Evolutionary conservation across 2,888 invertebrate genomes (phyloP).

Genomic region (Palloptera scutellata): DNA sequence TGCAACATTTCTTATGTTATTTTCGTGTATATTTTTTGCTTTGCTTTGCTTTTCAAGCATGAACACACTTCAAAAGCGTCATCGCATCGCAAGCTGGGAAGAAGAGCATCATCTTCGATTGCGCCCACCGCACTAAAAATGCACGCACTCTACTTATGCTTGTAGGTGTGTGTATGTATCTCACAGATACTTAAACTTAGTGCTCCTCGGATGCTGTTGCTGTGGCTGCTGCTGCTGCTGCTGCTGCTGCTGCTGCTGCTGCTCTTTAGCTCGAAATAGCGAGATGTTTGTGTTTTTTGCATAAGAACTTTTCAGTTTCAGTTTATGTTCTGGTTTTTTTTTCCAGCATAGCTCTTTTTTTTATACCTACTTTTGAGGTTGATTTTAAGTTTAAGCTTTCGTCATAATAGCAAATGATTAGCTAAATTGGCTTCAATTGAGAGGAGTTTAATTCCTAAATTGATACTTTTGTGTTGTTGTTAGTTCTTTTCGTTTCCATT

Average conservation of each 20-base stretch:
- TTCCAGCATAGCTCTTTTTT: slow-evolving; percentile 13
- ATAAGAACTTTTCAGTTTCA: slow-evolving; percentile 14
- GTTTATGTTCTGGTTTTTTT: slow-evolving; percentile 9
- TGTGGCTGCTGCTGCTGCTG: not conserved
- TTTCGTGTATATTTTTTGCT: not conserved
- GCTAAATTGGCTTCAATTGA: slow-evolving; percentile 63
- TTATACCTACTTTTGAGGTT: slow-evolving; percentile 19
- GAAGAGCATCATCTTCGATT: too few species aligned
- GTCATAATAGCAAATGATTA: slow-evolving; percentile 56
- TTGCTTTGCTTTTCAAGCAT: not conserved
- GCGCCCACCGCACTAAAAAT: not conserved
- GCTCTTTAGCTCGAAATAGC: not conserved
- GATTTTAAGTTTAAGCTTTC: slow-evolving; percentile 16
- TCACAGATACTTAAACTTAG: too few species aligned
- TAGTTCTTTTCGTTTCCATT: slow-evolving; percentile 12
- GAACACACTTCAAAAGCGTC: slow-evolving; percentile 11
- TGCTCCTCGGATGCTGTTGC: not conserved
- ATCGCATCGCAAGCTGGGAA: too few species aligned
- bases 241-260: slow-evolving; percentile 9
- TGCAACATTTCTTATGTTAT: not conserved
- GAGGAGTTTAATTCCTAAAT: slow-evolving; percentile 51
- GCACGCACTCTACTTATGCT: not conserved
- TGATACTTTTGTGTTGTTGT: slow-evolving; percentile 42
- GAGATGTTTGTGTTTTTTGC: not conserved
- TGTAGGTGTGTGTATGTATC: too few species aligned